phyloP scores from a whole-genome alignment of 2,888 invertebrate species.

The Hecatera dysodea region DNA sequence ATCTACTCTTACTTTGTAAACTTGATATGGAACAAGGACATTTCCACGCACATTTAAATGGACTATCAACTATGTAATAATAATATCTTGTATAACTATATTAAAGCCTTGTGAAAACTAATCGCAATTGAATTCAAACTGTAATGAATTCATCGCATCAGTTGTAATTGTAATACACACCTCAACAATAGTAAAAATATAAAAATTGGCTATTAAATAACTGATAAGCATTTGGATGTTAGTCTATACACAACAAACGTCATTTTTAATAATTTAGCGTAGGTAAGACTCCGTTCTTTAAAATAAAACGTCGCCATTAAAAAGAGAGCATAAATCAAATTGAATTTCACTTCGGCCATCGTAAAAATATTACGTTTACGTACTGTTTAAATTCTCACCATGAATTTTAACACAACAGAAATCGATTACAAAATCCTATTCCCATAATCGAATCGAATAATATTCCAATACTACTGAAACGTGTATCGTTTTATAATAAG shows the following conservation, averaged over 20 bases:
- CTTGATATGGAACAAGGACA: constrained; percentile 11
- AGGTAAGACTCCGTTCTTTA: constrained; percentile 1
- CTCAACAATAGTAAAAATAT: too few relatives aligned
- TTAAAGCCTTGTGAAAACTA: neutral
- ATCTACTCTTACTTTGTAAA: neutral
- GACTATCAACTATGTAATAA: constrained; percentile 14
- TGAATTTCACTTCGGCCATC: constrained; percentile 10
- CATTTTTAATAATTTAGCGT: constrained; percentile 9
- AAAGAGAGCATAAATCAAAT: constrained; percentile 28
- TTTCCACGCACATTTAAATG: neutral
- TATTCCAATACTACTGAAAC: constrained; percentile 39
- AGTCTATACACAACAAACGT: neutral
- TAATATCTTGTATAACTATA: constrained; percentile 7
- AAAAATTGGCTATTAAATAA: constrained; percentile 15
- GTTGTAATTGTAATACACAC: constrained; percentile 26
- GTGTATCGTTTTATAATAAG: constrained; percentile 66
- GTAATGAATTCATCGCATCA: neutral
- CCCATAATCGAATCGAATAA: constrained; percentile 49
- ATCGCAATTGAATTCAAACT: neutral
- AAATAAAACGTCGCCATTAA: constrained; percentile 14
- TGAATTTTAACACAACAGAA: constrained; percentile 35
- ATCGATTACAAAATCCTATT: constrained; percentile 52
- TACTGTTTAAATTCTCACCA: constrained; percentile 30
- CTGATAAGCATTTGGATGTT: constrained; percentile 1
- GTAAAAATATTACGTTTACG: constrained; percentile 15